A percentile compares a stretch with the other conserved stretches of the same genome.
Conservation (phyloP, 2,113 vertebrate genomes). For the Scolopax mira region DNA sequence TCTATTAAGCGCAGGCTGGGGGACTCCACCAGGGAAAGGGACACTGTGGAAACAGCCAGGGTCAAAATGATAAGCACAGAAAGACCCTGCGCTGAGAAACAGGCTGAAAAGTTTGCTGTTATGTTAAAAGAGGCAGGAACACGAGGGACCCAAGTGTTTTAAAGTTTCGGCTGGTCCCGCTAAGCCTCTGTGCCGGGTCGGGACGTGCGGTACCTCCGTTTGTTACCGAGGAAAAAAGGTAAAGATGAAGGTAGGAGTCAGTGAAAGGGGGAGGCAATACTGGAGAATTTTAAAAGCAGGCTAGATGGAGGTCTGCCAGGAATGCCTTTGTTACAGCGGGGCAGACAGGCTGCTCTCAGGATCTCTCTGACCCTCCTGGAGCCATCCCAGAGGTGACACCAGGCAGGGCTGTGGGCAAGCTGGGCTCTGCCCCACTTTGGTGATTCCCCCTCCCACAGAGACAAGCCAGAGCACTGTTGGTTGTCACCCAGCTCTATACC, state of each 20-base stretch:
- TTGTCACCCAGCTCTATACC: not conserved
- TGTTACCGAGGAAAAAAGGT: no score
- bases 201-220: rapidly evolving
- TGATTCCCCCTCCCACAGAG: rapidly evolving
- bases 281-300: not conserved
- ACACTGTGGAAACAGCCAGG: not conserved
- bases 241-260: not conserved
- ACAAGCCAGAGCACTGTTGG: not conserved
- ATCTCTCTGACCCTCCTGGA: not conserved
- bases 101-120: not conserved
- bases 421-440: not conserved
- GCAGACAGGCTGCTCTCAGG: not conserved
- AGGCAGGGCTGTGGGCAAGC: not conserved
- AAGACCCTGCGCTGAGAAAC: not conserved
- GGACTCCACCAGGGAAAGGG: not conserved
- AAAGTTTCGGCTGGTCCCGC: not conserved
- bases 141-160: rapidly evolving
- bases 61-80: not conserved
- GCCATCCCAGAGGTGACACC: not conserved
- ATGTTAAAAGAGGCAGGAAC: not conserved
- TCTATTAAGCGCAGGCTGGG: not conserved
- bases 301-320: not conserved
- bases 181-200: not conserved
- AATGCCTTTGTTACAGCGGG: rapidly evolving
- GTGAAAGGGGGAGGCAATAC: not conserved